These are phyloP conservation scores for Macaria notata DNA, from an alignment of 2,888 invertebrate species.

Conservation along the genomic window DNA sequence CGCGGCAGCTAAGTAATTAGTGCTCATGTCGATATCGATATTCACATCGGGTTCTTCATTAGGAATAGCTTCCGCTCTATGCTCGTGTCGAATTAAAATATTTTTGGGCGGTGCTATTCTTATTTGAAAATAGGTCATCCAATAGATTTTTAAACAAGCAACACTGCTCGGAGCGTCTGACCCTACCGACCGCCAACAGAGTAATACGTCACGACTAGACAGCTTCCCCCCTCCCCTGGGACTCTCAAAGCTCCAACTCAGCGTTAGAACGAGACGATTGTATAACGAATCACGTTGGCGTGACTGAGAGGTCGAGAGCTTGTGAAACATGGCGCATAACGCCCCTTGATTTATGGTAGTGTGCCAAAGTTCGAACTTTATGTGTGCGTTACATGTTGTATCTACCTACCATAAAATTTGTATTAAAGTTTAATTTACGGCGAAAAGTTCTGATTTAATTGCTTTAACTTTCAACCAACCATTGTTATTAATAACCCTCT, in stretches of 20 bases:
- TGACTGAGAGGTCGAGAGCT: conserved; percentile 66
- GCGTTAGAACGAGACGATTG: conserved; percentile 63
- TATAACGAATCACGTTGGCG: conserved; percentile 56
- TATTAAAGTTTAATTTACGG: conserved; percentile 27
- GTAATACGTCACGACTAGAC: conserved; percentile 82
- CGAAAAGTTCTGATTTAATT: conserved; percentile 21
- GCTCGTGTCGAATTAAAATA: conserved; percentile 12
- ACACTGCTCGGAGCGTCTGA: conserved; percentile 46
- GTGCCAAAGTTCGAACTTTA: conserved; percentile 79
- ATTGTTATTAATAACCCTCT: conserved; percentile 5
- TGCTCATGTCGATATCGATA: conserved; percentile 70
- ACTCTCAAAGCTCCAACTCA: conserved; percentile 64
- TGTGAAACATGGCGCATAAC: conserved; percentile 83
- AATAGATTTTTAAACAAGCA: conserved; percentile 19
- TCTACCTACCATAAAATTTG: conserved; percentile 34
- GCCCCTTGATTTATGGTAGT: conserved; percentile 82
- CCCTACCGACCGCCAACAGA: conserved; percentile 69
- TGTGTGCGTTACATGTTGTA: conserved; percentile 67
- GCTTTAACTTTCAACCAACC: conserved; percentile 4
- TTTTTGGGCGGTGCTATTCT: conserved; percentile 18
- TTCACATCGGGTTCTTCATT: conserved; percentile 67
- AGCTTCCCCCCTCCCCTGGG: conserved; percentile 67
- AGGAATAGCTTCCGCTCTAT: conserved; percentile 45
- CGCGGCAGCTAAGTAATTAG: conserved; percentile 72
- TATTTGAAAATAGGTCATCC: conserved; percentile 19